Base-by-base conservation (phyloP, 2,888 invertebrate genomes). In the Blastobasis lacticolella region DNA sequence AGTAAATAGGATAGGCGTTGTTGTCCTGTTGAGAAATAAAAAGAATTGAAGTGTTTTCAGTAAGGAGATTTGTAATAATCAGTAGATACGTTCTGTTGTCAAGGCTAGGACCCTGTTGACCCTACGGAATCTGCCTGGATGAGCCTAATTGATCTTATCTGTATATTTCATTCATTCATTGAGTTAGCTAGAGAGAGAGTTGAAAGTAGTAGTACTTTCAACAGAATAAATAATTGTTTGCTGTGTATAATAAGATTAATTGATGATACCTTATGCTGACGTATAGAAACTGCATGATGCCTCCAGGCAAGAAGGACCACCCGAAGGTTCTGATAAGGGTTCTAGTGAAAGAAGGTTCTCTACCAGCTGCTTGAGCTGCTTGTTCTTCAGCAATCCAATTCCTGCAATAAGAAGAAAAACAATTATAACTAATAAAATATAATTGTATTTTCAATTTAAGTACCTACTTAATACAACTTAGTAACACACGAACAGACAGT, bases 1-100 rank as follows among this genome's bases (percentile, higher is more conserved):
- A 0, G 91, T 91, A 55, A 94, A 84, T 53, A 93, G 82, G 6
- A 93, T 71, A 0, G 94, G 93, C 9, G 91, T 90, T 0, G 74
- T 75, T 46, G 93, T 84, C 57, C 93, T 92, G 67, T 54, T 37
- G 37, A 23, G 48, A 54, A 38, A 37, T 45, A 36, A 10, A n/a
- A 5, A 48, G 9, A 38, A 47, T 44, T 44, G 37, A 4, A 48
- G 5, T 44, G 37, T 23, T 23, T 23, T 23, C 2, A 23, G 23
- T 23, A 23, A 3, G 23, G 23, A 1, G 40, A 3, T 7, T 9
- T 41, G 41, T 41, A 7, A 41, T 9, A 41, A 7, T 8, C 41
- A 9, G 9, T 41, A 9, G 9, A 7, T 41, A 9, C 1, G 41
- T 7, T 41, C 41, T 3, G 41, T 9, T 41, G 41, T 9, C 9